A percentile compares a stretch with the other conserved stretches of the same genome.
These are phyloP conservation scores for Ylistrum balloti DNA, from an alignment of 1,140 invertebrate genomes.

Conservation along the genomic window DNA sequence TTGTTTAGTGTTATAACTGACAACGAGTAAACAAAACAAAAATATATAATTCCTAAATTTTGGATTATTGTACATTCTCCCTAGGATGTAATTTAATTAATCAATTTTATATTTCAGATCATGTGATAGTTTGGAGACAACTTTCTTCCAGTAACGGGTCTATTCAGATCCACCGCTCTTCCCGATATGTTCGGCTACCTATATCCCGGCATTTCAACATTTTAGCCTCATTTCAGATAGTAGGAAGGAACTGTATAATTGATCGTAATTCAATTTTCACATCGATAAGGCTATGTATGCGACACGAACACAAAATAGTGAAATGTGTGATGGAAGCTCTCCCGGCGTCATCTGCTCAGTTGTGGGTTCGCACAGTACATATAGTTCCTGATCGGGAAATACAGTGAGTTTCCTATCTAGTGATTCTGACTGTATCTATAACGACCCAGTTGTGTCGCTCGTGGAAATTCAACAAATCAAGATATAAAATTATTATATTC, in stretches of 20 bases:
- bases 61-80: no score
- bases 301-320: not conserved
- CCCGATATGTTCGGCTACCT: not conserved
- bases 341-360: not conserved
- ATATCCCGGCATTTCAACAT: not conserved
- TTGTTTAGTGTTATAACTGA: no score
- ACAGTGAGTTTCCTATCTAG: not conserved
- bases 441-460: not conserved
- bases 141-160: not conserved
- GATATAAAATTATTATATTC: no score
- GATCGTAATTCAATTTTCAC: not conserved
- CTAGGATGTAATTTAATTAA: no score
- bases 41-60: no score
- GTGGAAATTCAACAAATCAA: not conserved
- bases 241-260: not conserved
- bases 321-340: not conserved
- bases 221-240: not conserved
- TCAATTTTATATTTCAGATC: not conserved
- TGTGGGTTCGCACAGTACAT: not conserved
- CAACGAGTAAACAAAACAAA: no score
- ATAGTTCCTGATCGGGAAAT: not conserved
- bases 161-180: not conserved
- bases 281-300: not conserved
- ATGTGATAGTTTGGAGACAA: not conserved
- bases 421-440: not conserved